Conservation (phyloP, 2,797 vertebrate genomes). For the Gallinago solitaria region DNA sequence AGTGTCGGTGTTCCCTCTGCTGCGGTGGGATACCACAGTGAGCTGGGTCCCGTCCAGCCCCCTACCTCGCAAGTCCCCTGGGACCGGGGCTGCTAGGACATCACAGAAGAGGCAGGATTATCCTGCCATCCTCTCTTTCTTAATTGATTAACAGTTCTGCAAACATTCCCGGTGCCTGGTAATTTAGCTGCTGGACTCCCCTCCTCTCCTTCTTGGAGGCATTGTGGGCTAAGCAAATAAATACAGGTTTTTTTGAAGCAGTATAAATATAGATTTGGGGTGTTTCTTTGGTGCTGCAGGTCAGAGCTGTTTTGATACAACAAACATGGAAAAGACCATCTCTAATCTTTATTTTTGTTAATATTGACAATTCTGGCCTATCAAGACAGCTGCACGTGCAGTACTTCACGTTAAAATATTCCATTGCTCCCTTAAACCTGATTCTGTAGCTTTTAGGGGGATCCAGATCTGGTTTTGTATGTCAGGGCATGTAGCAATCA, state of each 20-base stretch:
- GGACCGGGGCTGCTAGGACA: neutral
- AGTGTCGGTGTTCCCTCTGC: constrained; percentile 3
- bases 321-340: neutral
- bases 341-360: neutral
- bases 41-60: constrained; percentile 1
- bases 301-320: neutral
- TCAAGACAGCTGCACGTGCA: neutral
- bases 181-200: neutral
- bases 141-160: constrained; percentile 58
- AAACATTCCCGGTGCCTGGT: constrained; percentile 13
- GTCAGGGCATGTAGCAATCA: too few relatives aligned
- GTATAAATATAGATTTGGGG: constrained; percentile 6
- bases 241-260: neutral
- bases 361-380: neutral
- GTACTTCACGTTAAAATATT: neutral
- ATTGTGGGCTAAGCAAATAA: neutral
- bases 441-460: neutral
- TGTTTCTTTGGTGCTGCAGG: neutral
- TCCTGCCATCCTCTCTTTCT: neutral
- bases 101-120: constrained; percentile 16
- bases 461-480: neutral
- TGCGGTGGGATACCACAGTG: neutral
- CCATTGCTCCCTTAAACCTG: neutral
- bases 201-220: neutral
- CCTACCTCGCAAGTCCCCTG: neutral